Evolutionary conservation across 2,888 invertebrate species (phyloP).

Genomic region (Cristatella mucedo): DNA sequence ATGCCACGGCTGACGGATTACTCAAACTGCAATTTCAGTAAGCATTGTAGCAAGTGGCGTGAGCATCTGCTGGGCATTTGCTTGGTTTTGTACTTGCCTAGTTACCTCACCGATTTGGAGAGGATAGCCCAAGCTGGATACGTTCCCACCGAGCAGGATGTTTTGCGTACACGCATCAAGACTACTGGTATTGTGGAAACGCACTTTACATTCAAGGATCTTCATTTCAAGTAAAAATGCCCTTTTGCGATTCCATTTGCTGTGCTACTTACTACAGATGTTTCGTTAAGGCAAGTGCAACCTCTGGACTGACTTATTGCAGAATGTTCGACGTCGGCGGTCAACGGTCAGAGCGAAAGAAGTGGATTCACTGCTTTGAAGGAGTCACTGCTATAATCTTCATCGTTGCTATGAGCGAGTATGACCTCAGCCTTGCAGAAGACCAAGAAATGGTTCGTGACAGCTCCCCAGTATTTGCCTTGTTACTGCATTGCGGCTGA

Average conservation of each 20-base stretch:
- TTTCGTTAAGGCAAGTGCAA: too few species aligned
- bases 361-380: conserved; percentile 88
- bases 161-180: conserved; percentile 68
- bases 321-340: conserved; percentile 88
- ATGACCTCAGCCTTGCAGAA: conserved; percentile 70
- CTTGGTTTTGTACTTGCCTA: too few species aligned
- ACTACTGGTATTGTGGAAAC: conserved; percentile 84
- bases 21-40: too few species aligned
- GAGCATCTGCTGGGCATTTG: too few species aligned
- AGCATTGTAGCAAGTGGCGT: too few species aligned
- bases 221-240: conserved; percentile 77
- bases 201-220: conserved; percentile 69
- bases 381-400: conserved; percentile 81
- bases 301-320: too few species aligned
- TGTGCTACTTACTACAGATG: too few species aligned
- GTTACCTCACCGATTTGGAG: conserved; percentile 67
- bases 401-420: conserved; percentile 72
- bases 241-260: too few species aligned
- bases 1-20: too few species aligned
- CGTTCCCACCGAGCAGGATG: conserved; percentile 75
- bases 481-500: too few species aligned
- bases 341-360: conserved; percentile 77
- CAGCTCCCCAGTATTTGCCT: too few species aligned
- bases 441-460: conserved; percentile 44
- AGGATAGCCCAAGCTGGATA: conserved; percentile 65